Base-by-base conservation (phyloP, 1,140 invertebrate genomes). In the Vanessa tameamea region DNA sequence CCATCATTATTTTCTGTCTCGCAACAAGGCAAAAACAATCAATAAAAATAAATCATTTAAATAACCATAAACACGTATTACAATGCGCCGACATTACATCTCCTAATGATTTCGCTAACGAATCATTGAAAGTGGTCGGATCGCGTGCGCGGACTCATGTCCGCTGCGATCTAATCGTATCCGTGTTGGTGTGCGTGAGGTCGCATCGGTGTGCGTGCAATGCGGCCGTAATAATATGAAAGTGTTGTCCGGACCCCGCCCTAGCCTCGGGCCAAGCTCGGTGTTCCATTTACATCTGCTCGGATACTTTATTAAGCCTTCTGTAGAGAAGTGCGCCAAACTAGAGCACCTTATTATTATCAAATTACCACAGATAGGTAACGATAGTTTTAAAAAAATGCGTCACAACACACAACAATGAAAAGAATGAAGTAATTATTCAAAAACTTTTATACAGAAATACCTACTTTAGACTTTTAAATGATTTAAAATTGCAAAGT, bases 11-110 rank as follows among this genome's bases (percentile, higher is more conserved):
- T 92, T 91, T 90, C 88, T 90, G 90, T 92, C 90, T 90, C 68
- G 88, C 84, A 90, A 88, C 90, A 91, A 92, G 90, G 88, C 90
- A 87, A 92, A 92, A 91, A 91, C 89, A 90, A 92, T 92, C 89
- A 92, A 92, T 92, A 92, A 92, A 92, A 92, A 92, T 91, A 92
- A 91, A 92, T 92, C 91, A 92, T 92, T 92, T 91, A 90, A 91
- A 92, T 92, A 91, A 91, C 87, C 86, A 91, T 91, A 92, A 92
- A 92, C 89, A 92, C 85, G 86, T 88, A 92, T 87, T 91, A 92
- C 91, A 91, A 92, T 91, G 85, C 87, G 83, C 83, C 84, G 84
- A 87, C 86, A 92, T 92, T 92, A 92, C 89, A 90, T 91, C 89
- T 92, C 85, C 87, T 92, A 92, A 92, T 91, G 89, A 91, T 92